Base-by-base conservation (phyloP, 2,888 invertebrate genomes). In the Polyommatus icarus region DNA sequence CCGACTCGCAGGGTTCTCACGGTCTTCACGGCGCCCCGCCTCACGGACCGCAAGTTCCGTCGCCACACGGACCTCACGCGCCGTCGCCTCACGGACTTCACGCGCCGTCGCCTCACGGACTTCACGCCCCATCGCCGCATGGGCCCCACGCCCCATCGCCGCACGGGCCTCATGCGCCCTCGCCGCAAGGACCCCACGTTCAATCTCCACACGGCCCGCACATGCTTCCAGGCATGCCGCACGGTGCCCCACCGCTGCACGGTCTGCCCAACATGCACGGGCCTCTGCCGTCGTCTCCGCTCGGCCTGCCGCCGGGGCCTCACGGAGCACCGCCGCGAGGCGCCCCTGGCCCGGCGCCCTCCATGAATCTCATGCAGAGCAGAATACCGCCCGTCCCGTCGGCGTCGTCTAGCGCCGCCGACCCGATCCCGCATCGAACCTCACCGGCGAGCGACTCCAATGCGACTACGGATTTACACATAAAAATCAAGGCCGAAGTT, bases 401-500 rank as follows among this genome's bases (percentile, higher is more conserved):
- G 54, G 76, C 76, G 7, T 75, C 80, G n/a, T 76, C 77, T 32
- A 75, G 78, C 8, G 79, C 82, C 32, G 76, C 78, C 78, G 76
- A 77, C 59, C 76, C 79, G 6, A 75, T 54, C 79, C 79, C 36
- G 76, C 76, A 18, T 79, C 71, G 40, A 77, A 81, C 61, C 61
- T 80, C 79, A 67, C 83, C 76, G 8, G 40, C 77, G 15, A 67
- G 82, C 72, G 57, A 73, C 76, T 76, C 78, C 57, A 75, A 80
- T 15, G 81, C 84, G 24, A 77, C 80, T 7, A 81, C 80, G n/a
- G 87, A 88, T 71, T 83, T 85, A 0, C 88, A 89, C 3, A 83
- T 92, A 59, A 89, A 88, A 79, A 91, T 93, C 80, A 93, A 94
- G 79, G 90, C 93, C 0, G 94, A 94, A 80, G 94, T 94, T 24